phyloP scores from a whole-genome alignment of 2,797 vertebrate species.

The Cirrhinus mrigala region DNA sequence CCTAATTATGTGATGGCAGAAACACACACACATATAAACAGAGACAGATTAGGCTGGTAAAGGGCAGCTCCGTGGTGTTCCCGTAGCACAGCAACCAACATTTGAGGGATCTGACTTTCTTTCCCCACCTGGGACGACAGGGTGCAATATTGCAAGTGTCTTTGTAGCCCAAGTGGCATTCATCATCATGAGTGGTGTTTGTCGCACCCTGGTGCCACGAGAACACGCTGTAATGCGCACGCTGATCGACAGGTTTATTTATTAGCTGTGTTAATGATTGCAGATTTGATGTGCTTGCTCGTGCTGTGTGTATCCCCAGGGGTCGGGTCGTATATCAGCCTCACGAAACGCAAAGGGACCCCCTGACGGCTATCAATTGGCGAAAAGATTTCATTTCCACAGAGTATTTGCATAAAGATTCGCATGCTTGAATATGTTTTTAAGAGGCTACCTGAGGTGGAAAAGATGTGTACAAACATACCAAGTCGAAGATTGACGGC shows the following conservation, averaged over 20 bases:
- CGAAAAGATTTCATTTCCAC: constrained; percentile 38
- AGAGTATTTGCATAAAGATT: constrained; percentile 64
- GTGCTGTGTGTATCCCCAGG: constrained; percentile 66
- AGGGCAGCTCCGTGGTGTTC: constrained; percentile 43
- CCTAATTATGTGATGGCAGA: constrained; percentile 36
- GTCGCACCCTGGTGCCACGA: constrained; percentile 54
- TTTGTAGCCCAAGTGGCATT: constrained; percentile 48
- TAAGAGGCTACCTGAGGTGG: constrained; percentile 67
- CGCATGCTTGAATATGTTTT: constrained; percentile 3
- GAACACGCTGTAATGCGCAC: constrained; percentile 62
- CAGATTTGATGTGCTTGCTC: constrained; percentile 68
- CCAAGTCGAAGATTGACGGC: constrained; percentile 14
- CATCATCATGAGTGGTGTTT: constrained; percentile 55
- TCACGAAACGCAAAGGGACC: constrained; percentile 21
- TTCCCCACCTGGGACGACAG: constrained; percentile 31
- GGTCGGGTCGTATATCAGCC: constrained; percentile 60
- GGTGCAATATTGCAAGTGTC: constrained; percentile 43
- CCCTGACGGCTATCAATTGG: constrained; percentile 40
- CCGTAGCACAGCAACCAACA: constrained; percentile 38
- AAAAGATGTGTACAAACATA: constrained; percentile 72
- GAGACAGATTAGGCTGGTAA: constrained; percentile 27
- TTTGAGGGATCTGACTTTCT: constrained; percentile 35
- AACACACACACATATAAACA: constrained; percentile 15
- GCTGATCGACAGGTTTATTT: constrained; percentile 69
- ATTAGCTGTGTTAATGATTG: constrained; percentile 77